These are phyloP conservation scores for Macrobrachium rosenbergii DNA, from an alignment of 1,140 invertebrate species.

Conservation along the genomic window DNA sequence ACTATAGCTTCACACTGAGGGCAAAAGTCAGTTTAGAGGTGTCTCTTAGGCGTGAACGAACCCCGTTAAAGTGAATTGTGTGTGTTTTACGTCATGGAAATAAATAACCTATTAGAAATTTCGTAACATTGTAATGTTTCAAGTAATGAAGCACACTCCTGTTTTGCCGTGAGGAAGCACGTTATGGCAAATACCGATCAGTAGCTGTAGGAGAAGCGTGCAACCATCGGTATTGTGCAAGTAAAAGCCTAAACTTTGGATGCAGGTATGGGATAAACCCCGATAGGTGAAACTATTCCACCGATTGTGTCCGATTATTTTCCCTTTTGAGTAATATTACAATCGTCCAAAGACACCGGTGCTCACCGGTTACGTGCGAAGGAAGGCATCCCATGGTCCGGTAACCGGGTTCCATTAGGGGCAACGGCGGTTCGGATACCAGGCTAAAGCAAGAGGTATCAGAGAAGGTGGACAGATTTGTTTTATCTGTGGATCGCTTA, in stretches of 20 bases:
- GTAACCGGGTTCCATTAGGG: background rate
- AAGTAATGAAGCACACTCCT: no score
- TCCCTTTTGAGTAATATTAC: background rate
- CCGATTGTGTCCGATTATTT: background rate
- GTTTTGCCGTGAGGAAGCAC: no score
- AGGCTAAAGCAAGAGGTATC: constrained; percentile 14
- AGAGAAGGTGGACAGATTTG: constrained; percentile 40
- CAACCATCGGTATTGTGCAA: constrained; percentile 32
- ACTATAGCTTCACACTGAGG: background rate
- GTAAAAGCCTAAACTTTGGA: constrained; percentile 44
- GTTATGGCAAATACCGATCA: no score
- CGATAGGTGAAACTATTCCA: constrained; percentile 24
- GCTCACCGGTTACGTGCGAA: no score
- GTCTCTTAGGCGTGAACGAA: constrained; percentile 3
- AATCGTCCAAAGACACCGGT: background rate
- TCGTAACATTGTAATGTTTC: no score
- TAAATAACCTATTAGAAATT: no score
- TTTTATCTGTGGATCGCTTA: constrained; percentile 49
- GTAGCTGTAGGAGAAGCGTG: background rate
- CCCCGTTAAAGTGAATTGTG: background rate
- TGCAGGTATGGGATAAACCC: constrained; percentile 37
- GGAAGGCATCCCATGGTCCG: background rate
- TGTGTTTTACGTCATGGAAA: background rate
- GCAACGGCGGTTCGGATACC: background rate
- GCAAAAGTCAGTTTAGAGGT: background rate